Evolutionary conservation across 2,113 vertebrate species (phyloP).

Genomic region (Hymenochirus boettgeri): DNA sequence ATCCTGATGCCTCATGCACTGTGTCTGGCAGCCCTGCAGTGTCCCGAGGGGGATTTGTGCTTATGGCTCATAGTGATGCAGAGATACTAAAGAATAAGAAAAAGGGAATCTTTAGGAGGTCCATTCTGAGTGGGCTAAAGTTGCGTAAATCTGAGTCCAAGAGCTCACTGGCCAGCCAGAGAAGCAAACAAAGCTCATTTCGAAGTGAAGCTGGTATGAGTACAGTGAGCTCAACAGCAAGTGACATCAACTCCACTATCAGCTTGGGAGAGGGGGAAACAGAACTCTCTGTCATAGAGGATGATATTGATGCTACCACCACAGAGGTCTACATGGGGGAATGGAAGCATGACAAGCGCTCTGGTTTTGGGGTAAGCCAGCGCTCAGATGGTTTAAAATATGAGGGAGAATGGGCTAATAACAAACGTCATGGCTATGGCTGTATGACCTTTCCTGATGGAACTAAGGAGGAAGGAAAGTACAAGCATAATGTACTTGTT

Average conservation of each 20-base stretch:
- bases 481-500: constrained; percentile 92
- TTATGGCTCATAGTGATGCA: constrained; percentile 82
- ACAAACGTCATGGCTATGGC: constrained; percentile 92
- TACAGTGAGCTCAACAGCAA: constrained; percentile 89
- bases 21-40: constrained; percentile 80
- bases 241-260: constrained; percentile 92
- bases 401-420: constrained; percentile 87
- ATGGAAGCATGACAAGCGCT: constrained; percentile 90
- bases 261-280: constrained; percentile 90
- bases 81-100: constrained; percentile 86
- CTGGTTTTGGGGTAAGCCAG: constrained; percentile 86
- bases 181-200: constrained; percentile 98
- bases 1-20: constrained; percentile 72
- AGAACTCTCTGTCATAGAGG: constrained; percentile 72
- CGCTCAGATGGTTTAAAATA: constrained; percentile 91
- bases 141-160: constrained; percentile 93
- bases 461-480: constrained; percentile 97
- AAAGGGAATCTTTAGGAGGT: constrained; percentile 90
- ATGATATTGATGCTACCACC: constrained; percentile 91
- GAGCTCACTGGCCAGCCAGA: constrained; percentile 93
- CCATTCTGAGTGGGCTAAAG: constrained; percentile 90
- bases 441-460: constrained; percentile 94
- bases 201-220: constrained; percentile 96
- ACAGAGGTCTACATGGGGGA: constrained; percentile 92
- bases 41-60: constrained; percentile 85